Evolutionary conservation across 2,888 invertebrate genomes (phyloP).

Genomic region (Aethes cnicana): DNA sequence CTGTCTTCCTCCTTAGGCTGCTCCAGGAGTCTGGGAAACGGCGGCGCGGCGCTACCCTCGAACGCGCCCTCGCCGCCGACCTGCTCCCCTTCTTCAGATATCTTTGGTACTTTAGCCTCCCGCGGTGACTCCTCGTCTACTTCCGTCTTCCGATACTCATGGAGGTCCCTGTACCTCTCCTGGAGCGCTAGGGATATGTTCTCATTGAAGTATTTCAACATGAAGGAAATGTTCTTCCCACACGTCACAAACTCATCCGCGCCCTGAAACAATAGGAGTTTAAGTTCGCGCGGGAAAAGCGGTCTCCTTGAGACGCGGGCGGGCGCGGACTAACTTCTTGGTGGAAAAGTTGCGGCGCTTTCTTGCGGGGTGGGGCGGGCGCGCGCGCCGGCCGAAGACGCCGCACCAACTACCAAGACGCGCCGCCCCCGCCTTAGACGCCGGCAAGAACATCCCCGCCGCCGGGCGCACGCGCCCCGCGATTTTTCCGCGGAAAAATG

Average conservation of each 20-base stretch:
- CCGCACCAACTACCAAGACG: constrained; percentile 81
- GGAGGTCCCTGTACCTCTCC: constrained; percentile 82
- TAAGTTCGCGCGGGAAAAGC: constrained; percentile 55
- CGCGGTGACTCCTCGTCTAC: constrained; percentile 77
- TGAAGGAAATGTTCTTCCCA: constrained; percentile 78
- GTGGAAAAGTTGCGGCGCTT: constrained; percentile 82
- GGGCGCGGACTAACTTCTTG: constrained; percentile 83
- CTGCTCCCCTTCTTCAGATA: constrained; percentile 74
- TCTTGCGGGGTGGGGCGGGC: constrained; percentile 81
- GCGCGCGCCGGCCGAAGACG: constrained; percentile 80
- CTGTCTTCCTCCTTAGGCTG: constrained; percentile 85
- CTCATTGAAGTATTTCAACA: constrained; percentile 82
- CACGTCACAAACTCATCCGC: constrained; percentile 72
- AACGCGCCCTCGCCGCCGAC: constrained; percentile 78
- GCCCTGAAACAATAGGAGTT: constrained; percentile 54
- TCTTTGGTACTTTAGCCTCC: constrained; percentile 79
- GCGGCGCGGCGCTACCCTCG: constrained; percentile 76
- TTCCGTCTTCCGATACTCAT: constrained; percentile 80
- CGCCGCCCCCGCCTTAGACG: constrained; percentile 81
- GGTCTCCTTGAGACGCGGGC: constrained; percentile 81
- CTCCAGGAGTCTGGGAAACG: constrained; percentile 72
- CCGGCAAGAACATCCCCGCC: constrained; percentile 80
- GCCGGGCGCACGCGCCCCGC: constrained; percentile 79
- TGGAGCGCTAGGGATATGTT: constrained; percentile 82
- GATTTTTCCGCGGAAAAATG: constrained; percentile 82